A percentile compares a stretch with the other conserved stretches of the same genome.
phyloP scores from a whole-genome alignment of 92 coral and sea anemone genomes.

The Zoanthus sociatus region DNA sequence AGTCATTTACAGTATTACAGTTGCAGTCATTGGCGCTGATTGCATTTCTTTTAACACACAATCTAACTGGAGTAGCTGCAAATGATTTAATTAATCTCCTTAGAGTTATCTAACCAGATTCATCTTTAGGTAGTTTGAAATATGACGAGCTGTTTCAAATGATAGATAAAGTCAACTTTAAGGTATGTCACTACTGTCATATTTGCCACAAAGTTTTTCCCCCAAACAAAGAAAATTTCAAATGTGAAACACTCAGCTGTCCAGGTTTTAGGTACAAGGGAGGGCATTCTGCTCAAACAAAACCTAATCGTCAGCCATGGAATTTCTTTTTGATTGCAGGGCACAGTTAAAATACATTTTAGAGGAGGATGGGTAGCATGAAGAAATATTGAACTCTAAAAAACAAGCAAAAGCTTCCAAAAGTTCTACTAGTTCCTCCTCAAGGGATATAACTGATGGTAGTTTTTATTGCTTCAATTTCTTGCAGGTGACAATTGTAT shows the following conservation, averaged over 20 bases:
- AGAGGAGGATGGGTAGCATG: conserved; percentile 49
- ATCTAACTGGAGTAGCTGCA: conserved; percentile 59
- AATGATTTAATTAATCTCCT: conserved; percentile 53
- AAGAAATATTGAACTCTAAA: conserved; percentile 38
- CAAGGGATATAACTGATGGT: not conserved
- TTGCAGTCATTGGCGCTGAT: conserved; percentile 34
- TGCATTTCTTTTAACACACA: conserved; percentile 60
- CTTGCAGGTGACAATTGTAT: conserved; percentile 42
- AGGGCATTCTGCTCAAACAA: conserved; percentile 44
- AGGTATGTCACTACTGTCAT: conserved; percentile 62
- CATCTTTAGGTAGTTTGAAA: not conserved
- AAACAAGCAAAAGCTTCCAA: conserved; percentile 8
- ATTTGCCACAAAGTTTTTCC: conserved; percentile 57
- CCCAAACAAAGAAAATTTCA: conserved; percentile 19
- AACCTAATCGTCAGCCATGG: conserved; percentile 44
- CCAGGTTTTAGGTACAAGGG: conserved; percentile 62
- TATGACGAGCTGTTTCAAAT: conserved; percentile 45
- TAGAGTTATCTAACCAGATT: conserved; percentile 45
- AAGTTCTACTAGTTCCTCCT: conserved; percentile 33
- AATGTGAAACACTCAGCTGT: conserved; percentile 61
- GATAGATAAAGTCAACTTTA: conserved; percentile 21
- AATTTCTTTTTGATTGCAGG: conserved; percentile 46
- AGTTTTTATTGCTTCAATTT: conserved; percentile 23
- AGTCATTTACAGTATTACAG: conserved; percentile 25
- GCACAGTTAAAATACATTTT: conserved; percentile 49